These are phyloP conservation scores for Albula glossodonta DNA, from an alignment of 2,113 vertebrate genomes.

Conservation along the genomic window DNA sequence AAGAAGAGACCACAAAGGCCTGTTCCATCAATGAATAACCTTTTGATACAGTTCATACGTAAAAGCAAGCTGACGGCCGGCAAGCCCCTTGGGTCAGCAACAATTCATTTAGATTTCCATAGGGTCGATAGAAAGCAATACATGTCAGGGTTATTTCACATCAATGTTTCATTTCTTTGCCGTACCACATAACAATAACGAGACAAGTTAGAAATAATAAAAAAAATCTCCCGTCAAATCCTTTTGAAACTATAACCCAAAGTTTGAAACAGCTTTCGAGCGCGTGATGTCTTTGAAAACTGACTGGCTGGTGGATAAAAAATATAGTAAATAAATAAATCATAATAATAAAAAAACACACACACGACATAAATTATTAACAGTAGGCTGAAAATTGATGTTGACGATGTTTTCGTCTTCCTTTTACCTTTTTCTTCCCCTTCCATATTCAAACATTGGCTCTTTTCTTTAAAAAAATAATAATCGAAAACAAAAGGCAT, in stretches of 20 bases:
- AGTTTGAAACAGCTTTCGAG: constrained; percentile 65
- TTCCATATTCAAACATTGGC: constrained; percentile 52
- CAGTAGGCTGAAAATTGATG: constrained; percentile 74
- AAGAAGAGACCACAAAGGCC: constrained; percentile 39
- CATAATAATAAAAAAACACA: constrained; percentile 75
- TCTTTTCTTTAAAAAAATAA: constrained; percentile 49
- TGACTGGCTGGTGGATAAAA: constrained; percentile 66
- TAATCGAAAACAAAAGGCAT: constrained; percentile 53
- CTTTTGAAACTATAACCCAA: constrained; percentile 73
- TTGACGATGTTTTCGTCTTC: constrained; percentile 68
- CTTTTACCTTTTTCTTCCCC: constrained; percentile 44
- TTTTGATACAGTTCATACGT: constrained; percentile 41
- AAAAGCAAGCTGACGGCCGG: constrained; percentile 41
- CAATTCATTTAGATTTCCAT: constrained; percentile 60
- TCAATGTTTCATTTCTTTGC: constrained; percentile 67
- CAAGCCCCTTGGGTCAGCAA: constrained; percentile 34
- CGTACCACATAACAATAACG: constrained; percentile 65
- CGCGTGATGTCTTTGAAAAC: constrained; percentile 71
- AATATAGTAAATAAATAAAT: constrained; percentile 74
- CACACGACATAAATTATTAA: constrained; percentile 79
- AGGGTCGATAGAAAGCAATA: constrained; percentile 62
- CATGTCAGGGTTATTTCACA: constrained; percentile 65
- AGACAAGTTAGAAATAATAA: constrained; percentile 59
- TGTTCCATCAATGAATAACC: constrained; percentile 30
- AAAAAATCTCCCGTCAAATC: constrained; percentile 57